Evolutionary conservation across 2,797 vertebrate genomes (phyloP), one percentile per base, ranked within the genome.

Genomic region (Staurois parvus): DNA sequence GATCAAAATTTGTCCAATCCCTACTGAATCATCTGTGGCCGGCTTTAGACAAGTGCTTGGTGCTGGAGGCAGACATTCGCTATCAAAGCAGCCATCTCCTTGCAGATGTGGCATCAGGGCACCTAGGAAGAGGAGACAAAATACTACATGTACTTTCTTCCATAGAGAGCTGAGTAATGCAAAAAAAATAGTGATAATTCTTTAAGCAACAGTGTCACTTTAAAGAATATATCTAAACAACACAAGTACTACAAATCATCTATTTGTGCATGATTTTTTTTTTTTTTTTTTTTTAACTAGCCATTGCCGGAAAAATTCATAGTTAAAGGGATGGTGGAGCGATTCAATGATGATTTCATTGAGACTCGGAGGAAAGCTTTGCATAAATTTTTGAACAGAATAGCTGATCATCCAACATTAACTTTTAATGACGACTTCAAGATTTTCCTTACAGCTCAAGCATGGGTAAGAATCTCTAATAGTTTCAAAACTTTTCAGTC

Each of bases 281-380:
- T 62, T 17, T 56, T 9, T 72, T 86, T 78, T 11, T 59, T 87
- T 77, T 88, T 88, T 73, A 75, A 24, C 84, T 88, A 99, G 98
- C 98, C 98, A 0, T 93, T 99, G 79, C 98, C 98, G 2, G 97
- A 99, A 91, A 99, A 99, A 93, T 99, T 99, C 92, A 96, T 99
- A 87, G 96, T 99, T 93, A 98, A 95, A 89, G 96, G 98, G 87
- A 97, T 99, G 96, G 95, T 99, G 91, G 98, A 99, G 68, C 94
- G 98, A 87, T 99, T 99, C 90, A 98, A 93, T 13, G 94, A 97
- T 0, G 96, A 97, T 91, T 99, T 99, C 92, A 97, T 99, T 10
- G 96, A 98, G 91, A 98, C 96, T 4, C 95, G 98, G 82, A 95
- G 94, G 90, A 97, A 94, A 90, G 98, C 97, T 1, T 91, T 99